Conservation (phyloP, 2,113 vertebrate species). For the Catagonus wagneri region DNA sequence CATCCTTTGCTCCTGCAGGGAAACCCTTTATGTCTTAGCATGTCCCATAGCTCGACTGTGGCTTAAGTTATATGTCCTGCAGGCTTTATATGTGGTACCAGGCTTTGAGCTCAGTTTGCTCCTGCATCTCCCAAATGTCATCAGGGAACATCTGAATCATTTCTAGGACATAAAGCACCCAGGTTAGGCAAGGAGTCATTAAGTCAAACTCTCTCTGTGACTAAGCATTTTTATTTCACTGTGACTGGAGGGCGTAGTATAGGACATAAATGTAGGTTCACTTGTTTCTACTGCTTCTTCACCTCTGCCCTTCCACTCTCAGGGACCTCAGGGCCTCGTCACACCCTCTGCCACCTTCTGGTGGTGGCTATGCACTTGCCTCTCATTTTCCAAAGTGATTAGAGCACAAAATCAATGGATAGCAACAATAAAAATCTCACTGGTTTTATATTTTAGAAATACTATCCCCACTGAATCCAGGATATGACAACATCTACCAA, state of each 20-base stretch:
- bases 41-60: rapidly evolving
- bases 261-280: neutral
- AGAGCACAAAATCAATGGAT: neutral
- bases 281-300: neutral
- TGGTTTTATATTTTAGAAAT: neutral
- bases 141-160: neutral
- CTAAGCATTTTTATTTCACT: neutral
- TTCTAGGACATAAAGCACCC: neutral
- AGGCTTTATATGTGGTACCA: rapidly evolving
- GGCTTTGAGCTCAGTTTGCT: neutral
- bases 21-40: neutral
- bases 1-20: neutral
- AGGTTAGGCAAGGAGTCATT: neutral
- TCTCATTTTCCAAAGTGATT: neutral
- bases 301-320: neutral
- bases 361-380: neutral
- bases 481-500: neutral
- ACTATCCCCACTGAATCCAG: neutral
- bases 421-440: neutral
- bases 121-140: neutral
- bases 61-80: too few relatives aligned
- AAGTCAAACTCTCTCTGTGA: neutral
- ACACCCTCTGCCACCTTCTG: neutral
- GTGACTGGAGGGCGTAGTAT: neutral
- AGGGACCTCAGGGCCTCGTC: neutral